phyloP scores from a whole-genome alignment of 2,113 vertebrate genomes.

The Pygoscelis adeliae region DNA sequence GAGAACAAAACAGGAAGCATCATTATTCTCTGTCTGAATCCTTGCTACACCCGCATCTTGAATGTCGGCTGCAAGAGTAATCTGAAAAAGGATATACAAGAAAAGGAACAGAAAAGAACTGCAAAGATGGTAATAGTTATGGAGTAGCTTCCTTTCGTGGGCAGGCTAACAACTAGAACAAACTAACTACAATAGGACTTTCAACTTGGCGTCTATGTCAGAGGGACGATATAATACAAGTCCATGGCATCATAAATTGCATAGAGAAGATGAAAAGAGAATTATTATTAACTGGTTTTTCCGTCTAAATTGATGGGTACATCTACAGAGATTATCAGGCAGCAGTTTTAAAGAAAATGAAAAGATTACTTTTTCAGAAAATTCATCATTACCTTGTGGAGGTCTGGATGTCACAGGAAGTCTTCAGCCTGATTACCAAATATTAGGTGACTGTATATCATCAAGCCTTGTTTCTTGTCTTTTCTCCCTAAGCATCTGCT shows the following conservation, averaged over 20 bases:
- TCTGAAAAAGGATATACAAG: background rate
- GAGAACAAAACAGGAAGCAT: background rate
- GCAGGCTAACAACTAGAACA: background rate
- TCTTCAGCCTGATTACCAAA: background rate
- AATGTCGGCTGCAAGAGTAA: background rate
- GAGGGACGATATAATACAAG: background rate
- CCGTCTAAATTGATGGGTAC: background rate
- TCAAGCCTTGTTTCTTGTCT: background rate
- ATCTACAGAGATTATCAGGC: background rate
- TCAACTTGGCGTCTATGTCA: background rate
- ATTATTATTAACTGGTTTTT: background rate
- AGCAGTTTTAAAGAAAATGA: background rate
- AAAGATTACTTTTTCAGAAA: background rate
- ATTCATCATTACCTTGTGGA: background rate
- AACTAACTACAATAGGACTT: background rate
- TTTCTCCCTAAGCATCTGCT: background rate
- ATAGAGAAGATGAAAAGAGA: background rate
- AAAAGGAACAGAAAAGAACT: background rate
- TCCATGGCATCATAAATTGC: background rate
- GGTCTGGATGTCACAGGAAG: background rate
- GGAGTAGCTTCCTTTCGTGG: background rate
- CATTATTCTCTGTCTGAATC: background rate
- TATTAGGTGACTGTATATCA: background rate
- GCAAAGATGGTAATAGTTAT: background rate
- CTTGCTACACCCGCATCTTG: background rate